Evolutionary conservation across 2,888 invertebrate genomes (phyloP).

Genomic region (Drosophila phalerata): DNA sequence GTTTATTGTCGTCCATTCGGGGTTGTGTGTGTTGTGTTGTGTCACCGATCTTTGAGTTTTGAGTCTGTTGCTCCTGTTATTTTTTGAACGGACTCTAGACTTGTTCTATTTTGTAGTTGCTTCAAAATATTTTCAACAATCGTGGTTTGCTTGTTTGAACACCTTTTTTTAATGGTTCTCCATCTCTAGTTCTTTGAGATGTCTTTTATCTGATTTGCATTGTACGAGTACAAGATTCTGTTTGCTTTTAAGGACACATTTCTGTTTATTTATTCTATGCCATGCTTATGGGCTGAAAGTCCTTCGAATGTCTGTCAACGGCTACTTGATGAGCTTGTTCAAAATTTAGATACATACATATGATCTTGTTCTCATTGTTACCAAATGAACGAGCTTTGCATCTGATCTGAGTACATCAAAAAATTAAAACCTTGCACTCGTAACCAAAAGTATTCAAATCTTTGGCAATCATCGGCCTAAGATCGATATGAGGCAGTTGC

Average conservation of each 20-base stretch:
- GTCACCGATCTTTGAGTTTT: conserved; percentile 26
- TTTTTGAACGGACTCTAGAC: conserved; percentile 27
- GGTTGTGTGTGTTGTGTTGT: conserved; percentile 41
- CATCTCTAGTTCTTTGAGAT: conserved; percentile 31
- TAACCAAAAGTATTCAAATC: conserved; percentile 26
- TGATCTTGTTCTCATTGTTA: conserved; percentile 75
- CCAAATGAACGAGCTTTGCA: conserved; percentile 41
- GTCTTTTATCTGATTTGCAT: conserved; percentile 71
- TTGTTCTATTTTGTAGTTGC: conserved; percentile 72
- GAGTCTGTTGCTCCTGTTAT: conserved; percentile 43
- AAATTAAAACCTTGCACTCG: conserved; percentile 34
- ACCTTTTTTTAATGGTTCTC: conserved; percentile 63
- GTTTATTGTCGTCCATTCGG: conserved; percentile 51
- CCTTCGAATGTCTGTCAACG: conserved; percentile 67
- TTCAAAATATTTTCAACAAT: conserved; percentile 82
- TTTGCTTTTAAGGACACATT: conserved; percentile 78
- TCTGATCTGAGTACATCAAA: conserved; percentile 29
- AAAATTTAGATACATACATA: conserved; percentile 38
- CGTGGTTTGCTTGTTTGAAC: conserved; percentile 82
- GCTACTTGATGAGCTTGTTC: conserved; percentile 75
- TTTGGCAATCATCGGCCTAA: conserved; percentile 43
- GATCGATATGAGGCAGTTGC: conserved; percentile 2
- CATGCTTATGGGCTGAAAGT: conserved; percentile 66
- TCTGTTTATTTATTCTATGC: conserved; percentile 72
- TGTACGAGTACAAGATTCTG: conserved; percentile 69